Evolutionary conservation across 2,797 vertebrate species (phyloP).

Genomic region (Darevskia nairensis): DNA sequence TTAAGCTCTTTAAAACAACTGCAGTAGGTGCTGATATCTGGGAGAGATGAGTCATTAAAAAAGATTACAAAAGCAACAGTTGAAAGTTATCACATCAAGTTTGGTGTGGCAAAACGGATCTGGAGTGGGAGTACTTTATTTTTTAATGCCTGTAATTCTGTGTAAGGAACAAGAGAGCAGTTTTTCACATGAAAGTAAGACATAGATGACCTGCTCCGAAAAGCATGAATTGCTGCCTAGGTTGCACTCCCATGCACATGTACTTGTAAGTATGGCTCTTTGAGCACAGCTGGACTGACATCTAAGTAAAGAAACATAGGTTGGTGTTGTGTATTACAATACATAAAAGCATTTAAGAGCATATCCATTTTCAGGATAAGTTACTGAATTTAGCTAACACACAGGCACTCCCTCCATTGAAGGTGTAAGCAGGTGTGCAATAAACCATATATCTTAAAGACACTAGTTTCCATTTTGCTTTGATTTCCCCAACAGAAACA

Average conservation of each 20-base stretch:
- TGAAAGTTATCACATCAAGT: conserved; percentile 2
- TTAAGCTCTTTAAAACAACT: conserved; percentile 36
- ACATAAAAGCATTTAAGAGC: not conserved
- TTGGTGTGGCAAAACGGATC: not conserved
- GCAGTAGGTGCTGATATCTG: conserved; percentile 29
- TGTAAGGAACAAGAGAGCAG: not conserved
- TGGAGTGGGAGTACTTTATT: not conserved
- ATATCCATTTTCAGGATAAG: not conserved
- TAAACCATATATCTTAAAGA: no score
- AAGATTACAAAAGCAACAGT: conserved; percentile 29
- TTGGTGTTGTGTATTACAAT: not conserved
- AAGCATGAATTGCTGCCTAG: not conserved
- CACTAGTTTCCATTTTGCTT: no score
- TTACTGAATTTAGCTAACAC: not conserved
- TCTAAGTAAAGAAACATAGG: not conserved
- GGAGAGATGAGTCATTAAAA: conserved; percentile 18
- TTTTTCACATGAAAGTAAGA: not conserved
- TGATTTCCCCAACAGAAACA: no score
- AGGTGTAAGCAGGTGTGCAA: no score
- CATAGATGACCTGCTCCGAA: not conserved
- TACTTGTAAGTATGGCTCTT: not conserved
- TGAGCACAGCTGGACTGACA: not conserved
- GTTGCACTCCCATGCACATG: not conserved
- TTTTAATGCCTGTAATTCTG: not conserved
- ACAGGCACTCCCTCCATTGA: no score